Base-by-base conservation (phyloP, 2,113 vertebrate species). In the Hippopotamus amphibius region DNA sequence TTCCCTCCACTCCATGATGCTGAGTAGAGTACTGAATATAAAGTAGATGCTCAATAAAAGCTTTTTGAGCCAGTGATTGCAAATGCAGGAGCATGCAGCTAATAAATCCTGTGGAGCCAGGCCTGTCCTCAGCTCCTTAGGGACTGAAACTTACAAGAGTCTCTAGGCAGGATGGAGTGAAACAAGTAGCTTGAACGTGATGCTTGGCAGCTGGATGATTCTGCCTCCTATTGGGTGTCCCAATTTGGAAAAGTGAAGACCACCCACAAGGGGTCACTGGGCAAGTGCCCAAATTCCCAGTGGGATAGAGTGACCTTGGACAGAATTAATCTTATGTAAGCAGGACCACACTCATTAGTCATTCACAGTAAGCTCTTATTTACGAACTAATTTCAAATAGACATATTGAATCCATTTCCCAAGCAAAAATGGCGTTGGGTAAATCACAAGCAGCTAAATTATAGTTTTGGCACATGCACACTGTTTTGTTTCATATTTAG, bases 371-470 rank as follows among this genome's bases (percentile, higher is more conserved):
- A 96, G 76, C 76, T 89, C 79, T 95, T 97, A 95, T 93, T 97
- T 97, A 97, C 96, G 95, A 97, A 97, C 96, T 97, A 95, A 97
- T 98, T 97, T 98, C 95, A 97, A 95, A 92, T 74, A 90, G 92
- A 97, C 97, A 97, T 97, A 96, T 97, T 97, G 97, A 97, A 97
- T 96, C 92, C 97, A 97, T 98, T 97, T 92, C 83, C 68, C 94
- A 91, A 96, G 79, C 61, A 87, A 96, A 96, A 96, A 96, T 95
- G 85, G 50, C 96, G 24, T 80, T 74, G 94, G 88, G 66, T 94
- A 97, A 97, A 97, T 97, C 88, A 97, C 95, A 97, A 97, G 95
- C 94, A 98, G 88, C 97, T 97, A 96, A 98, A 97, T 98, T 96
- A 96, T 69, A 97, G 92, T 97, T 96, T 88, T 98, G 98, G 97